Conservation (phyloP, 2,113 vertebrate genomes). For the Platysteira castanea region DNA sequence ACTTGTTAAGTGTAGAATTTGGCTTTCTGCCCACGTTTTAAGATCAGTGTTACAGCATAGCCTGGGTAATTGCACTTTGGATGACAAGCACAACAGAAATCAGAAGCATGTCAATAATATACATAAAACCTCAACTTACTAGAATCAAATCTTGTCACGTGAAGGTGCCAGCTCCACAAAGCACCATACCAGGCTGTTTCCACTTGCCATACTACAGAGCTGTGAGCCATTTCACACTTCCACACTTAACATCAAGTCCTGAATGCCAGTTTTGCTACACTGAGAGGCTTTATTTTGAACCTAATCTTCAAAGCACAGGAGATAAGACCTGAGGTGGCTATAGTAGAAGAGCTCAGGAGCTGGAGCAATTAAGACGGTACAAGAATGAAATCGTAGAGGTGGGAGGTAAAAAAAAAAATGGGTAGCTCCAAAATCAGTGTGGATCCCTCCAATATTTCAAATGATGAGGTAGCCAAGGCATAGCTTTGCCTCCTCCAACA, state of each 20-base stretch:
- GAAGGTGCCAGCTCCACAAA: background rate
- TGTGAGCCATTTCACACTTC: background rate
- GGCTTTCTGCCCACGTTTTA: background rate
- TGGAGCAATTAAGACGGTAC: background rate
- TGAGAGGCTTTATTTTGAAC: background rate
- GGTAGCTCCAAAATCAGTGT: background rate
- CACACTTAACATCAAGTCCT: background rate
- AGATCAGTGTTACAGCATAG: constrained; percentile 6
- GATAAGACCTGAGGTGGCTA: background rate
- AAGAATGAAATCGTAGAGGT: background rate
- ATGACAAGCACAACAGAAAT: constrained; percentile 6
- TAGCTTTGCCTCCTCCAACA: background rate
- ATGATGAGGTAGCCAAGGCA: background rate
- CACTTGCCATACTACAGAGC: background rate
- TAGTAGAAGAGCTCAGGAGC: background rate
- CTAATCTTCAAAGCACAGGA: background rate
- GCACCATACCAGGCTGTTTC: background rate
- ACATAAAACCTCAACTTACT: background rate
- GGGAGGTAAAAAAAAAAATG: background rate
- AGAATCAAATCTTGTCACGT: background rate
- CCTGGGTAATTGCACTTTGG: background rate
- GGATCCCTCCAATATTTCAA: background rate
- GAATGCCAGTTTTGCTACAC: background rate
- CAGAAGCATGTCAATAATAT: background rate
- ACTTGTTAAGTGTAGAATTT: constrained; percentile 4